Percentiles rank a stretch among this genome's conserved stretches.
Evolutionary conservation across 2,888 invertebrate species (phyloP).

Genomic region (Catocala fraxini): DNA sequence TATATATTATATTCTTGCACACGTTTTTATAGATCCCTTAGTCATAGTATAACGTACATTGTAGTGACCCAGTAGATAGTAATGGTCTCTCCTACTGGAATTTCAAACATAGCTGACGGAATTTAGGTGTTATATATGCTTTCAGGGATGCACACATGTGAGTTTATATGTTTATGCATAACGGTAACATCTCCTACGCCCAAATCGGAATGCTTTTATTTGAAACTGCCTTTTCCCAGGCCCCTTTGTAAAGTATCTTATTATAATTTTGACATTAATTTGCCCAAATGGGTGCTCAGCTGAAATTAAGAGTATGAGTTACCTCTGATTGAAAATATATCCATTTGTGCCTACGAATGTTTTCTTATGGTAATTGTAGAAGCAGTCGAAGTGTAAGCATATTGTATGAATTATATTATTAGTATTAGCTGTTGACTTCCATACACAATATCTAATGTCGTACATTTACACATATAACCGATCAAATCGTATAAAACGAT

Average conservation of each 20-base stretch:
- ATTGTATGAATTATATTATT: constrained; percentile 18
- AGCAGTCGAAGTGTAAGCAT: constrained; percentile 8
- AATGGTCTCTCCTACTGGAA: too few species aligned
- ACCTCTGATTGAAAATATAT: constrained; percentile 6
- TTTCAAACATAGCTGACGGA: too few species aligned
- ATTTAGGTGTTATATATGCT: too few species aligned
- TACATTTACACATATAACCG: constrained; percentile 33
- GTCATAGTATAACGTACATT: too few species aligned
- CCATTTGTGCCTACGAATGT: constrained; percentile 3
- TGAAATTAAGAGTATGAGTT: not conserved
- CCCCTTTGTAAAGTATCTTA: not conserved
- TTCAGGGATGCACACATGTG: too few species aligned
- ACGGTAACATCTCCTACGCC: too few species aligned
- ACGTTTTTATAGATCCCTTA: not conserved
- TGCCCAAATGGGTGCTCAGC: constrained; percentile 1
- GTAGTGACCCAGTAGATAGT: too few species aligned
- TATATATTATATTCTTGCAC: not conserved
- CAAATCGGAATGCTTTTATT: too few species aligned
- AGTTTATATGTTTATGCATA: too few species aligned
- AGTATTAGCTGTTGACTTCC: constrained; percentile 9
- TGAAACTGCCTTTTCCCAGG: too few species aligned
- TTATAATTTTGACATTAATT: constrained; percentile 7
- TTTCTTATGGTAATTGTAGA: constrained; percentile 8
- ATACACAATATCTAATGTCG: constrained; percentile 15
- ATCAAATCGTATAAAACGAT: constrained; percentile 19